Base-by-base conservation (phyloP, 1,140 invertebrate species). In the Carposina sasakii region DNA sequence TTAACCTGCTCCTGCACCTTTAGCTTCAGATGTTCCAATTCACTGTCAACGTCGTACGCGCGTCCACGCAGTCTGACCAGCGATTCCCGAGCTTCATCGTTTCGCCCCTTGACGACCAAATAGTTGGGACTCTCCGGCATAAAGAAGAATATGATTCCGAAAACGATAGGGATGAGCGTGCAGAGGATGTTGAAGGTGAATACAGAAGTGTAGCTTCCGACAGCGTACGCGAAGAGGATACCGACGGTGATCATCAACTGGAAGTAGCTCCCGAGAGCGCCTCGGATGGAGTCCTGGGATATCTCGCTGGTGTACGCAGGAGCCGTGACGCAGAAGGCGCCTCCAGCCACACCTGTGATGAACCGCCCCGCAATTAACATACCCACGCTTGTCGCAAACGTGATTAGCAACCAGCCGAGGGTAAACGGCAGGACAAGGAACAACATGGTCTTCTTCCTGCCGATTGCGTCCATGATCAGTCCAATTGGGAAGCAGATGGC, bases 301-400 rank as follows among this genome's bases (percentile, higher is more conserved):
- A 94, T 93, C 85, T 96, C 95, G 17, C 91, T 91, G 0, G 92
- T 92, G 64, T 96, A 97, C 41, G 94, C 87, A 0, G 94, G 93
- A 0, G 90, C 92, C 0, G 90, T 90, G 1, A 93, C 90, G 50
- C 92, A 93, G 54, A 92, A 92, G 0, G 92, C 89, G 31, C 94
- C 94, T 33, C 89, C 89, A 9, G 90, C 89, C 2, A 93, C 57
- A 53, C 93, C 93, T 2, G 90, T 89, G 2, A 95, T 88, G 47
- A 94, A 90, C 43, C 94, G 88, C 1, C 93, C 93, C 0, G 89
- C 76, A 48, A 90, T 91, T 15, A 93, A 87, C 87, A 93, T 90
- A 1, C 73, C 76, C 1, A 93, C 85, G 45, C 89, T 88, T 10
- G 88, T 62, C 1, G 90, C 87, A 72, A 89, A 91, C 42, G 91